Conservation (phyloP, 1,140 invertebrate genomes). For the Araneus ventricosus region DNA sequence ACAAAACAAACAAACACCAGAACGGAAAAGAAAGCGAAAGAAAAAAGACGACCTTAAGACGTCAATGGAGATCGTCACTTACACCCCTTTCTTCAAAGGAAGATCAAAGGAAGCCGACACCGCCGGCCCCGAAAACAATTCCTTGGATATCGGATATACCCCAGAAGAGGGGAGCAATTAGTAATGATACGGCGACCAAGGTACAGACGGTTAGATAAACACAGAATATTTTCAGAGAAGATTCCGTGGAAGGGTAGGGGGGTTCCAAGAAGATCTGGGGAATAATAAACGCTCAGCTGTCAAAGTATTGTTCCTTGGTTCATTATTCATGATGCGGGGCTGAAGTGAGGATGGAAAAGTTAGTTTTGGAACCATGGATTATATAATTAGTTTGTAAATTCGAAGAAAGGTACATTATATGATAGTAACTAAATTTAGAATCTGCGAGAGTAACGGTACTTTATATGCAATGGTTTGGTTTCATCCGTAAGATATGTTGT, state of each 20-base stretch:
- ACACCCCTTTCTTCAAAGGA: conserved; percentile 14
- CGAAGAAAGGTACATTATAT: too few relatives aligned
- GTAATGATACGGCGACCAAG: not conserved
- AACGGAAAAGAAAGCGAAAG: not conserved
- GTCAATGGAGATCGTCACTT: not conserved
- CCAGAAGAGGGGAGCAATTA: not conserved
- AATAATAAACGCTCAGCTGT: not conserved
- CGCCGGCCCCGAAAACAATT: not conserved
- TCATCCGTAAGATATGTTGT: too few relatives aligned
- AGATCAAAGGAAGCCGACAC: not conserved
- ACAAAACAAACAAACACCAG: not conserved
- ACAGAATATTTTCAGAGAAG: not conserved
- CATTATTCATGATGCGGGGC: not conserved
- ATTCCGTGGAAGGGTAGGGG: not conserved
- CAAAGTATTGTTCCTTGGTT: not conserved
- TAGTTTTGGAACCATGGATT: too few relatives aligned
- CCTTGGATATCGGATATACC: not conserved
- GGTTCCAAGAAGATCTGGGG: not conserved
- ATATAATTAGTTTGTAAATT: too few relatives aligned
- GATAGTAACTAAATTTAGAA: too few relatives aligned
- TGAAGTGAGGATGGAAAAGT: not conserved
- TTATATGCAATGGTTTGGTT: too few relatives aligned
- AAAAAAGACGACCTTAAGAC: not conserved
- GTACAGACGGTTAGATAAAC: conserved; percentile 4
- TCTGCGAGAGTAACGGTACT: too few relatives aligned